phyloP scores from a whole-genome alignment of 2,113 vertebrate species.

The Callaeas wilsoni region DNA sequence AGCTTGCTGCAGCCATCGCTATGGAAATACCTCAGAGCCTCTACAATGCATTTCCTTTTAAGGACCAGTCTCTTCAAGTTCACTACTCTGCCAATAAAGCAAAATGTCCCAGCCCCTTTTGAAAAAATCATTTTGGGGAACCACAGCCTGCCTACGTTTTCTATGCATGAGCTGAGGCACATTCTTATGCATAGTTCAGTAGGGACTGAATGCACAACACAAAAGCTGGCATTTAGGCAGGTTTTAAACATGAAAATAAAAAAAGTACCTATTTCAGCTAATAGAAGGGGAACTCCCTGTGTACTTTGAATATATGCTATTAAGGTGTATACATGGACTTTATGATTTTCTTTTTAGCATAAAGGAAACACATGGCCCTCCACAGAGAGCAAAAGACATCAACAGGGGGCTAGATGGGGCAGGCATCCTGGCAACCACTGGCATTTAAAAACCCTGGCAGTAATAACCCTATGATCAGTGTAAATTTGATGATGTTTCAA shows the following conservation, averaged over 20 bases:
- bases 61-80: conserved; percentile 22
- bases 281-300: not conserved
- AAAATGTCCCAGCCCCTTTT: not conserved
- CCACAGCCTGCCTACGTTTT: not conserved
- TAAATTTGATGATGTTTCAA: not conserved
- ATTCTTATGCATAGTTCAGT: not conserved
- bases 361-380: conserved; percentile 5
- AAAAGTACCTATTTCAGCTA: not conserved
- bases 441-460: conserved; percentile 2
- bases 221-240: not conserved
- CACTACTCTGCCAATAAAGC: not conserved
- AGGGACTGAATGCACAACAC: not conserved
- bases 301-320: not conserved
- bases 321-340: not conserved
- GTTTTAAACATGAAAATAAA: not conserved
- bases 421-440: not conserved
- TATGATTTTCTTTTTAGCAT: conserved; percentile 6
- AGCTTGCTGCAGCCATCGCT: not conserved
- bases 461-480: not conserved
- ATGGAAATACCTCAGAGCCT: conserved; percentile 6
- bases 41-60: conserved; percentile 20
- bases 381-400: not conserved
- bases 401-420: not conserved
- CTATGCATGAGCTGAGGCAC: not conserved
- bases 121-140: conserved; percentile 8